These are phyloP conservation scores for Paguma larvata DNA, from an alignment of 2,797 vertebrate genomes.

Conservation along the genomic window DNA sequence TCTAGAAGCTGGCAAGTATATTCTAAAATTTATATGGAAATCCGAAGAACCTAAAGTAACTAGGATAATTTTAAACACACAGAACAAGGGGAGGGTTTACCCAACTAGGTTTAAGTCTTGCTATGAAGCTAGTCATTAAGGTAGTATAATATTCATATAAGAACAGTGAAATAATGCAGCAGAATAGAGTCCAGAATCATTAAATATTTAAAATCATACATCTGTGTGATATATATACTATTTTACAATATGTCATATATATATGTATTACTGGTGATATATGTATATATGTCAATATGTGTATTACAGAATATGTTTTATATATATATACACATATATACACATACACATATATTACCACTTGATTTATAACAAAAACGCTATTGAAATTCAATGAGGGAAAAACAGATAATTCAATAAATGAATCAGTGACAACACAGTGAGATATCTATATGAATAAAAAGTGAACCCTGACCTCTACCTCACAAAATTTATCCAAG, in stretches of 20 bases:
- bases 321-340: not conserved
- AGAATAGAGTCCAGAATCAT: not conserved
- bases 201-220: not conserved
- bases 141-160: not conserved
- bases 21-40: not conserved
- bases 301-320: not conserved
- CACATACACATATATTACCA: not conserved
- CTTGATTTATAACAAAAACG: not conserved
- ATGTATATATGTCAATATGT: not conserved
- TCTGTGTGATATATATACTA: not conserved
- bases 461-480: not conserved
- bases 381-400: not conserved
- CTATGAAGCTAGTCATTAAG: not conserved
- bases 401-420: not conserved
- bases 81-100: not conserved
- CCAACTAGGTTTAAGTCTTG: not conserved
- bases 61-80: not conserved
- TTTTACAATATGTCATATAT: not conserved
- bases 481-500: slow-evolving; percentile 3
- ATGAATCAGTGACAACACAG: not conserved
- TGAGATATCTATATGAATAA: not conserved
- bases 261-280: not conserved
- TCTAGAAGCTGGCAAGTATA: not conserved
- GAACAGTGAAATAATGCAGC: not conserved
- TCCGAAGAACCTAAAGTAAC: not conserved